Base-by-base conservation (phyloP, 2,797 vertebrate species). In the Mus caroli region DNA sequence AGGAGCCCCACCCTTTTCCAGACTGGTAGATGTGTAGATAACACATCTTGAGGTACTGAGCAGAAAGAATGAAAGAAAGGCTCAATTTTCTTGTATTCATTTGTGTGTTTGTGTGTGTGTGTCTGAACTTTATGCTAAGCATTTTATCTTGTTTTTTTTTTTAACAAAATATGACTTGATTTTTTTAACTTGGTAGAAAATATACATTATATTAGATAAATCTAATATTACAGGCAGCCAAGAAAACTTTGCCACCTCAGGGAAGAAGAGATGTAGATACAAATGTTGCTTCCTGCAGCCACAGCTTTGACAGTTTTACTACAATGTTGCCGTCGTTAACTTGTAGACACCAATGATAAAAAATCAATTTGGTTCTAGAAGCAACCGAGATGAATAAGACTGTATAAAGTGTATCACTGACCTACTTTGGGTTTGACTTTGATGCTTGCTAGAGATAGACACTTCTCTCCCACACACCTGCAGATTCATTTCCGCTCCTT, bases 171-270 rank as follows among this genome's bases (percentile, higher is more conserved):
- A 50, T 90, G 43, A n/a, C 86, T 87, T 71, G 73, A 50, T 50
- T 24, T 87, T 89, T 58, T 46, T 83, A 40, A 77, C 87, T 64
- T 84, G 90, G 75, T 54, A 94, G 88, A 92, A 91, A 83, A 60
- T 64, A 34, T 19, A 43, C 34, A 3, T 89, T 80, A 85, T 62
- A 76, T 14, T 34, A 71, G 34, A 88, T 80, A 26, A 93, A 19
- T 15, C 43, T 90, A 75, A 86, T 50, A 79, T 60, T 90, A 80
- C 3, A 62, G n/a, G 60, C 6, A 50, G 19, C 46, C 86, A 73
- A 83, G 34, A 84, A 92, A 94, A 89, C 28, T 26, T 50, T 20
- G 54, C 9, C 19, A 82, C 43, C 58, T 71, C 78, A 88, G 46
- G 37, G 28, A 86, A 86, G 43, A 54, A 71, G 43, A 64, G 43